These are phyloP conservation scores for Lates calcarifer DNA, from an alignment of 2,113 vertebrate species.

Conservation along the genomic window DNA sequence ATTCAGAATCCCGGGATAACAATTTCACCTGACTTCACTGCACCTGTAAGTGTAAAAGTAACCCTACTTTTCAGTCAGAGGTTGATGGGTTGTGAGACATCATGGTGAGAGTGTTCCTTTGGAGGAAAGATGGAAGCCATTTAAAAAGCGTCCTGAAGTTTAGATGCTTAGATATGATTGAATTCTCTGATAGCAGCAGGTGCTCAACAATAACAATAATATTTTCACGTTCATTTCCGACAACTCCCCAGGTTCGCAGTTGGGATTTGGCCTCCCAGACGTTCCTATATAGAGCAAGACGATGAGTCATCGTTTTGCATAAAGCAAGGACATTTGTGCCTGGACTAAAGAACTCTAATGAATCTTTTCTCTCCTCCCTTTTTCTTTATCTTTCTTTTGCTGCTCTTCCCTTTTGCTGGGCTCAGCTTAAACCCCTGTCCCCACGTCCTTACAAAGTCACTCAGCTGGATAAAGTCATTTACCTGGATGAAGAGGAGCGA, in stretches of 20 bases:
- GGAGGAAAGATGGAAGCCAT: slow-evolving; percentile 10
- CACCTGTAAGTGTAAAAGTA: slow-evolving; percentile 11
- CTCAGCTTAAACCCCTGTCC: slow-evolving; percentile 76
- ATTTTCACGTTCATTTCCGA: slow-evolving; percentile 7
- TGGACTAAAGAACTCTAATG: slow-evolving; percentile 68
- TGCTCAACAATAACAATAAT: slow-evolving; percentile 2
- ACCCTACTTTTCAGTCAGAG: background rate
- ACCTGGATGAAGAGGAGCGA: slow-evolving; percentile 72
- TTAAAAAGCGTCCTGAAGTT: slow-evolving; percentile 25
- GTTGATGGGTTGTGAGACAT: slow-evolving; percentile 31
- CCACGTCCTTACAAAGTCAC: slow-evolving; percentile 77
- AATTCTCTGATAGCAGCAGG: slow-evolving; percentile 7
- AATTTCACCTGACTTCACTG: background rate
- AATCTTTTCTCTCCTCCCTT: slow-evolving; percentile 65
- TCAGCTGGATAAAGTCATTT: slow-evolving; percentile 81
- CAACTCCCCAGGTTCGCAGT: background rate
- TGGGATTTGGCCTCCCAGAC: slow-evolving; percentile 32
- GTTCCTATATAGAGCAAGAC: slow-evolving; percentile 44
- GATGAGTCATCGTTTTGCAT: slow-evolving; percentile 70
- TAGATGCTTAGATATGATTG: slow-evolving; percentile 19
- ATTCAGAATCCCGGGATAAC: background rate
- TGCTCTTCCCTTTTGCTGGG: slow-evolving; percentile 59
- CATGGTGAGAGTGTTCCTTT: background rate
- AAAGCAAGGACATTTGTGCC: slow-evolving; percentile 63
- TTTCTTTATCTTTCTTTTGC: slow-evolving; percentile 70